Evolutionary conservation across 2,797 vertebrate genomes (phyloP).

Genomic region (Danionella dracula): DNA sequence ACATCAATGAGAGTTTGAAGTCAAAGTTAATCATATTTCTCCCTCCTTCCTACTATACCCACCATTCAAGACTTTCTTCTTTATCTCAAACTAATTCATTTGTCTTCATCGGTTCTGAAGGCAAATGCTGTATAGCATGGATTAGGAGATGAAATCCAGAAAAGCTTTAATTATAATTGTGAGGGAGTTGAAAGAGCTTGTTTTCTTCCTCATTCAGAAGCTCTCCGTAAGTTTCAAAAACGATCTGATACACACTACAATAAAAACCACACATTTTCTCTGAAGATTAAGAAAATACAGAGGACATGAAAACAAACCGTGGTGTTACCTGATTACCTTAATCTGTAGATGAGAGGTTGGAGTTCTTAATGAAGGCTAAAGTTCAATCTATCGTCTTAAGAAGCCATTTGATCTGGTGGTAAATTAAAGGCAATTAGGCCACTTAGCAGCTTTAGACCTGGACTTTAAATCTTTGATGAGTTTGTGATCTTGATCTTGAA

Average conservation of each 20-base stretch:
- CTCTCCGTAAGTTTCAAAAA: slow-evolving; percentile 16
- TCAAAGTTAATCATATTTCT: slow-evolving; percentile 38
- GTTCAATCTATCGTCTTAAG: slow-evolving; percentile 8
- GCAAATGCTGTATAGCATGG: slow-evolving; percentile 38
- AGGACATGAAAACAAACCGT: slow-evolving; percentile 41
- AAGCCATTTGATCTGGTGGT: slow-evolving; percentile 15
- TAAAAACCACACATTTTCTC: slow-evolving; percentile 16
- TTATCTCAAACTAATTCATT: slow-evolving; percentile 40
- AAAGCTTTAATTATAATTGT: slow-evolving; percentile 37
- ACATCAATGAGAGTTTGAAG: slow-evolving; percentile 27
- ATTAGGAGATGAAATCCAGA: slow-evolving; percentile 41
- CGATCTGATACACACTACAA: slow-evolving; percentile 12
- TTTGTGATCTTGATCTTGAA: slow-evolving; percentile 31
- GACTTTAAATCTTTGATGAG: slow-evolving; percentile 18
- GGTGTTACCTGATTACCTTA: slow-evolving; percentile 18
- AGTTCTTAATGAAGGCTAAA: neutral
- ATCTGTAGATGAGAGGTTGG: neutral
- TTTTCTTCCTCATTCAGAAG: slow-evolving; percentile 4
- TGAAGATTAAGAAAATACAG: neutral
- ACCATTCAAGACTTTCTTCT: neutral
- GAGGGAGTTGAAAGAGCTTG: slow-evolving; percentile 17
- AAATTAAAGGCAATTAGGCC: slow-evolving; percentile 22
- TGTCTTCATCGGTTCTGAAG: slow-evolving; percentile 36
- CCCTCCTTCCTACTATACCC: neutral
- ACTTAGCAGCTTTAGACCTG: neutral